Evolutionary conservation across 2,113 vertebrate genomes (phyloP).

Genomic region (Myanophis thanlyinensis): DNA sequence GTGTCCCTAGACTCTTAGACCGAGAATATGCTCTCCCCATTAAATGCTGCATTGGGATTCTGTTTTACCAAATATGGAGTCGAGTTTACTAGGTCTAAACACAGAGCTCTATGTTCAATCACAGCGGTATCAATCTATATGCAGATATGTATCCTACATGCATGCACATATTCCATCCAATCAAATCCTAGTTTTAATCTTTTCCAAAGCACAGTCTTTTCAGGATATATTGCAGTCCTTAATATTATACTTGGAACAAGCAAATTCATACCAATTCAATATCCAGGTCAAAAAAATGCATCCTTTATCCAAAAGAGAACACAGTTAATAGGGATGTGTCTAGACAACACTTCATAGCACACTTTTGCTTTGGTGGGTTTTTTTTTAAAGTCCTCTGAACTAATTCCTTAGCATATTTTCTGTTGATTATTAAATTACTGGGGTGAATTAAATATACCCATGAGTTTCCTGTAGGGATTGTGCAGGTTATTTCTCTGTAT

Average conservation of each 20-base stretch:
- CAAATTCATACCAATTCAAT: background rate
- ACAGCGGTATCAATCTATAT: background rate
- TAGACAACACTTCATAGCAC: background rate
- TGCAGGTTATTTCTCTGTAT: background rate
- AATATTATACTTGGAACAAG: background rate
- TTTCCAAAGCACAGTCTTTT: background rate
- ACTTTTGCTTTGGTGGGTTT: background rate
- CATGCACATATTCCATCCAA: too few species aligned
- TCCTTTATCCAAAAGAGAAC: background rate
- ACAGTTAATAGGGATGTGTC: background rate
- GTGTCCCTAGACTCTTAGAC: background rate
- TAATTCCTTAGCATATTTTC: background rate
- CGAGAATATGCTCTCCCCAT: background rate
- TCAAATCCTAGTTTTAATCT: background rate
- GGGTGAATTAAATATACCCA: background rate
- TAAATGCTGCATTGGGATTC: background rate
- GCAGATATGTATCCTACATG: too few species aligned
- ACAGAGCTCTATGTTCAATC: background rate
- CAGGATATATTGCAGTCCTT: background rate
- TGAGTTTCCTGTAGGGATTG: background rate
- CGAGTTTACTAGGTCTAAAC: background rate
- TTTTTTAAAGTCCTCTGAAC: background rate
- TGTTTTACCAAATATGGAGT: background rate
- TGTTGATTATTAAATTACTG: background rate
- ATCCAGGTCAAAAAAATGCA: background rate